Percentiles rank a stretch among this genome's conserved stretches.
Evolutionary conservation across 2,888 invertebrate genomes (phyloP).

Genomic region (Trypoxylon attenuatum): DNA sequence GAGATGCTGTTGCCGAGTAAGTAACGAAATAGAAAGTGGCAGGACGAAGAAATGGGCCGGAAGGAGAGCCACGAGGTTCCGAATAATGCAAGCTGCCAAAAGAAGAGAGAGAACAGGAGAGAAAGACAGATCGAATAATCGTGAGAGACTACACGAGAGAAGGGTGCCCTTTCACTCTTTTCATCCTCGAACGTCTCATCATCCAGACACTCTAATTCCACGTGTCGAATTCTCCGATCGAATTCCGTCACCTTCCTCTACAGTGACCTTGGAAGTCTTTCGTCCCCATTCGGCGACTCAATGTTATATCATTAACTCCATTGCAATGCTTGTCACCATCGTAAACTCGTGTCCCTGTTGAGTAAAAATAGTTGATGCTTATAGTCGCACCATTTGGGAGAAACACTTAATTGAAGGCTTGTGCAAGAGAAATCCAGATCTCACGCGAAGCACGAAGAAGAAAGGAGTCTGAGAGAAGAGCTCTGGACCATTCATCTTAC

Average conservation of each 20-base stretch:
- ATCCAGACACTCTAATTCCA: not conserved
- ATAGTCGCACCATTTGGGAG: too few species aligned
- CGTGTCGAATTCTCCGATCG: not conserved
- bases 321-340: too few species aligned
- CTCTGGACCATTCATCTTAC: too few species aligned
- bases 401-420: too few species aligned
- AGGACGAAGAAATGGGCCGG: slow-evolving; percentile 10
- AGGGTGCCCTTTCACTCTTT: slow-evolving; percentile 48
- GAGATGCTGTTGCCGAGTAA: slow-evolving; percentile 13
- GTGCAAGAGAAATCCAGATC: too few species aligned
- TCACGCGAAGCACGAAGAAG: too few species aligned
- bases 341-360: too few species aligned
- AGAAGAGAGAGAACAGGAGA: slow-evolving; percentile 1
- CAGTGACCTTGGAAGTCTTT: slow-evolving; percentile 1
- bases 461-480: too few species aligned
- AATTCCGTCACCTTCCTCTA: not conserved
- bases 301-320: too few species aligned
- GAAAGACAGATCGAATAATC: slow-evolving; percentile 27
- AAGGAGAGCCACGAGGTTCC: slow-evolving; percentile 11
- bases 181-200: slow-evolving; percentile 15
- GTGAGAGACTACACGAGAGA: slow-evolving; percentile 21
- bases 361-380: too few species aligned
- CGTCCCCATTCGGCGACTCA: too few species aligned
- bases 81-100: slow-evolving; percentile 3
- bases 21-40: slow-evolving; percentile 55